Conservation (phyloP, 2,888 invertebrate genomes). For the Callosobruchus maculatus region DNA sequence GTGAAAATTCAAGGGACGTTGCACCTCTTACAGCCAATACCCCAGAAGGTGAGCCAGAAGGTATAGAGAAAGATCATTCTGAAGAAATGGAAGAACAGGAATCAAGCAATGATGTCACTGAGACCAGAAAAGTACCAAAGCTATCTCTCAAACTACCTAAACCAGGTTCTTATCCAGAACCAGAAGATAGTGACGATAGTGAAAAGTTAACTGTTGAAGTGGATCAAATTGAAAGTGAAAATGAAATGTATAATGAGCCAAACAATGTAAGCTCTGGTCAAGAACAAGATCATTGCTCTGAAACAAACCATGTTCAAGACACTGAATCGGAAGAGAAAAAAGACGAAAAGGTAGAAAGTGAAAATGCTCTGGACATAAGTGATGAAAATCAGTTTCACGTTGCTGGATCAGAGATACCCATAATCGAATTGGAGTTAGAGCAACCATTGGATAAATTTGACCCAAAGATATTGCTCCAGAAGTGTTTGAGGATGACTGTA, state of each 20-base stretch:
- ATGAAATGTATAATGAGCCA: conserved; percentile 46
- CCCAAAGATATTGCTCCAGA: conserved; percentile 66
- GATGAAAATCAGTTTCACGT: conserved; percentile 37
- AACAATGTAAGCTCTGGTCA: conserved; percentile 20
- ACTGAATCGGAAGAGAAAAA: conserved; percentile 43
- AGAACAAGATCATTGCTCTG: neutral
- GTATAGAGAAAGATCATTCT: conserved; percentile 8
- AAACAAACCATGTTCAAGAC: conserved; percentile 14
- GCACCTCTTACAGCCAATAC: neutral
- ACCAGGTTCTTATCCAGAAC: conserved; percentile 37
- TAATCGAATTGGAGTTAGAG: conserved; percentile 69
- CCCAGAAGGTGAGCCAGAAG: conserved; percentile 19
- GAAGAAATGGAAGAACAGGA: neutral
- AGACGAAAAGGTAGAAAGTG: conserved; percentile 40
- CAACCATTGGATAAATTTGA: conserved; percentile 73
- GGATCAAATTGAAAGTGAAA: conserved; percentile 48
- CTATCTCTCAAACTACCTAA: conserved; percentile 60
- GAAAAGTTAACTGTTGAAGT: conserved; percentile 59
- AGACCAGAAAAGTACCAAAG: conserved; percentile 58
- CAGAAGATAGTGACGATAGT: conserved; percentile 55
- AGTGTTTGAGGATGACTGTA: conserved; percentile 68
- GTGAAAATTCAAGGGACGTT: neutral
- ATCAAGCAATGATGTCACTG: conserved; percentile 22
- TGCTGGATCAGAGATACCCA: conserved; percentile 63
- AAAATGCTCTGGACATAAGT: conserved; percentile 3